Evolutionary conservation across 30 jellyfish, hydroid and myxozoan species (phyloP).

Genomic region (Aurelia aurita complex sp. Pacific): DNA sequence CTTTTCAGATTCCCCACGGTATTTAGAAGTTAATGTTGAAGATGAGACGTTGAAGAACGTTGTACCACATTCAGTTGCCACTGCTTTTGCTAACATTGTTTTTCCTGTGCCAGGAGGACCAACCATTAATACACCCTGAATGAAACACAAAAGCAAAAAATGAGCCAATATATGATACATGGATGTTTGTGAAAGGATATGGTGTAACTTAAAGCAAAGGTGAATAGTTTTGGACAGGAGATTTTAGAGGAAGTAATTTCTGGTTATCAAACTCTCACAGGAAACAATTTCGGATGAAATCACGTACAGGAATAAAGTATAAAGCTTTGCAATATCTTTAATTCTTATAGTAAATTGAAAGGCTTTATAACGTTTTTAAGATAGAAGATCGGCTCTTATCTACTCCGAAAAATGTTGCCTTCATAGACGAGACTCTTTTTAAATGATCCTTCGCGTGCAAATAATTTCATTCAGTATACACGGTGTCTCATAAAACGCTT

Average conservation of each 20-base stretch:
- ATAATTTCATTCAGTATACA: too few species aligned
- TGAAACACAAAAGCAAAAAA: not conserved
- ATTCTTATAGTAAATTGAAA: too few species aligned
- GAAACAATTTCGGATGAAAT: too few species aligned
- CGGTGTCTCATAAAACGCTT: too few species aligned
- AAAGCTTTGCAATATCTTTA: too few species aligned
- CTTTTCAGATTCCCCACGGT: slow-evolving; percentile 97
- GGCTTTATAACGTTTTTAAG: too few species aligned
- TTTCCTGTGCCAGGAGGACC: slow-evolving; percentile 99
- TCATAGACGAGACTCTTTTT: too few species aligned
- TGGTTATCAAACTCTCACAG: too few species aligned
- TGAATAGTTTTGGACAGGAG: not conserved
- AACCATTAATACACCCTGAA: slow-evolving; percentile 95
- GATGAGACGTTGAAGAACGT: slow-evolving; percentile 97
- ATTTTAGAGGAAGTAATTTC: not conserved
- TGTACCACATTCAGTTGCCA: slow-evolving; percentile 97
- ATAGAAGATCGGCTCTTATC: too few species aligned
- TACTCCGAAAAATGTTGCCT: too few species aligned
- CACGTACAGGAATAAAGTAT: too few species aligned
- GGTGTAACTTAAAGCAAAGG: not conserved
- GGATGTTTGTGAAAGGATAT: not conserved
- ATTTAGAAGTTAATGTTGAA: slow-evolving; percentile 93
- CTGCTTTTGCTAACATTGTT: slow-evolving; percentile 98
- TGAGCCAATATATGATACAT: not conserved
- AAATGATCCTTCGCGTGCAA: too few species aligned